A percentile compares a stretch with the other conserved stretches of the same genome.
These are phyloP conservation scores for Pelobates cultripes DNA, from an alignment of 2,797 vertebrate species.

Conservation along the genomic window DNA sequence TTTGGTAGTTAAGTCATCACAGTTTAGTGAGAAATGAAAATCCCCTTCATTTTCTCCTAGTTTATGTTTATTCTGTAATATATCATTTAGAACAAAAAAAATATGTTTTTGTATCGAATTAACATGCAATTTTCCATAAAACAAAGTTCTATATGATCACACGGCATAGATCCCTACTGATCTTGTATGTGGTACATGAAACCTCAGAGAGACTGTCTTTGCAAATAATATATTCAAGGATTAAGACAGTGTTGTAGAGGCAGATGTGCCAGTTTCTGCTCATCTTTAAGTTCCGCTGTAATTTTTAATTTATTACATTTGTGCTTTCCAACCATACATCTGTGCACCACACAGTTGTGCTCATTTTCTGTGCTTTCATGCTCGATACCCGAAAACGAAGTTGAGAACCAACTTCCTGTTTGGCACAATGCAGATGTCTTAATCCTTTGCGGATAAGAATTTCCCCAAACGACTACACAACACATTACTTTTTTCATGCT, in stretches of 20 bases:
- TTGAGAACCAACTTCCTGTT: constrained; percentile 38
- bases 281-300: constrained; percentile 63
- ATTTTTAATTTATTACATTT: constrained; percentile 77
- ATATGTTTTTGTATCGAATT: too few species aligned
- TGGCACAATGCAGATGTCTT: constrained; percentile 58
- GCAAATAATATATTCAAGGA: constrained; percentile 73
- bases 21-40: too few species aligned
- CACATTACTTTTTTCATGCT: constrained; percentile 55
- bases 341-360: constrained; percentile 63
- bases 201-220: constrained; percentile 58
- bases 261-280: constrained; percentile 68
- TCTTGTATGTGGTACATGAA: constrained; percentile 50
- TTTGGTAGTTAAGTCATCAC: too few species aligned
- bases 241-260: constrained; percentile 67
- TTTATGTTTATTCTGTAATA: too few species aligned
- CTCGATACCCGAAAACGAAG: constrained; percentile 71
- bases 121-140: too few species aligned
- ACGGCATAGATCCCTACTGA: neutral
- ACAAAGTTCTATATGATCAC: neutral
- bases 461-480: constrained; percentile 55
- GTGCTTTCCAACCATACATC: constrained; percentile 67
- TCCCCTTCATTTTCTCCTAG: too few species aligned
- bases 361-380: constrained; percentile 67
- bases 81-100: too few species aligned
- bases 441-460: constrained; percentile 64